A percentile compares a stretch with the other conserved stretches of the same genome.
phyloP scores from a whole-genome alignment of 53 echinoderm and acorn worm species.

The Zoroaster sp. region DNA sequence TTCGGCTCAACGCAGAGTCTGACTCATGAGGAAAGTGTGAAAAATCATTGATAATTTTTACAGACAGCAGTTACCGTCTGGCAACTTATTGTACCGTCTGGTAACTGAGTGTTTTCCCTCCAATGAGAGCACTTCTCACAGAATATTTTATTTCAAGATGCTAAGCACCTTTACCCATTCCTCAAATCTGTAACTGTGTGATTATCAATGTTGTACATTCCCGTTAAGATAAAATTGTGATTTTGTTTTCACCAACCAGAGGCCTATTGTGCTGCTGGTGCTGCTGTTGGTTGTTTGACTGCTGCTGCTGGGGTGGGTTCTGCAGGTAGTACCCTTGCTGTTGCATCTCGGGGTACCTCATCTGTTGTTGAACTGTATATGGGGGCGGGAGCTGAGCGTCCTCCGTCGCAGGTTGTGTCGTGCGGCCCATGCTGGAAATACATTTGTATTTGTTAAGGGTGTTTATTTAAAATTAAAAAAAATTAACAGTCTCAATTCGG shows the following conservation, averaged over 20 bases:
- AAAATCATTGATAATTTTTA: too few relatives aligned
- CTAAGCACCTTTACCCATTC: too few relatives aligned
- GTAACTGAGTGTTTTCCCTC: too few relatives aligned
- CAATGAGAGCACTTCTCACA: too few relatives aligned
- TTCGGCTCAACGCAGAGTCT: too few relatives aligned
- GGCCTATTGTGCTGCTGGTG: background rate
- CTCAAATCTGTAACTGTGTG: too few relatives aligned
- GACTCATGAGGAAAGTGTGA: too few relatives aligned
- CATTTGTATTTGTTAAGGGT: background rate
- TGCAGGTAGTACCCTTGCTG: constrained; percentile 13
- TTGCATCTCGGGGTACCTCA: constrained; percentile 33
- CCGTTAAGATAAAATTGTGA: background rate
- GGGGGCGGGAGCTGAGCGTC: background rate
- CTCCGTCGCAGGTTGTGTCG: background rate
- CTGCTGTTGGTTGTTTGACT: background rate
- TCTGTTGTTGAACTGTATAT: background rate
- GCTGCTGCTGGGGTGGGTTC: background rate
- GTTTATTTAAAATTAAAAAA: background rate
- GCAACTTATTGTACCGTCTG: too few relatives aligned
- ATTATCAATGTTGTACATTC: background rate
- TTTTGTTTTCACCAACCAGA: background rate
- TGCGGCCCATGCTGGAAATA: background rate
- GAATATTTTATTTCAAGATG: too few relatives aligned
- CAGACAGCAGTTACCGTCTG: too few relatives aligned
- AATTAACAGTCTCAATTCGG: background rate